Evolutionary conservation across 2,113 vertebrate species (phyloP).

Genomic region (Paramormyrops kingsleyae): DNA sequence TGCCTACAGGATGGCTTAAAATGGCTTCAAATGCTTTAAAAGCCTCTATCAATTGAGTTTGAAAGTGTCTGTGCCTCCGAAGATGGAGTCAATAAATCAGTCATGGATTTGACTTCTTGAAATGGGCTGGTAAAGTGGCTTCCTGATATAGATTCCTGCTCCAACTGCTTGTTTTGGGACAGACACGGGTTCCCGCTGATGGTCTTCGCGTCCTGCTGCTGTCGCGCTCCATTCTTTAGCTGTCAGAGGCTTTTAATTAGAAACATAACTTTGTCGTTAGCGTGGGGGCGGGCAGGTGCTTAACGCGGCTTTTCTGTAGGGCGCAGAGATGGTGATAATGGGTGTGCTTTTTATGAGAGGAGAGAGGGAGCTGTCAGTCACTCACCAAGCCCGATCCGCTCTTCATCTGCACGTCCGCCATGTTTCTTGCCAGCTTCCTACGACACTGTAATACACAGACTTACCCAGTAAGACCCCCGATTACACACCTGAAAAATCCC

Average conservation of each 20-base stretch:
- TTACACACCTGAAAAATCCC: background rate
- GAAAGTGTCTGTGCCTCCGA: background rate
- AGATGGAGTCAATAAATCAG: background rate
- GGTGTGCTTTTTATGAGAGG: background rate
- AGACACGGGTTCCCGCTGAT: background rate
- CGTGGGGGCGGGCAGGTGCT: background rate
- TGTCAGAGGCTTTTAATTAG: background rate
- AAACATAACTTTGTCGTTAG: background rate
- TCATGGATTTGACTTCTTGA: background rate
- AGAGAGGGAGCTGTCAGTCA: background rate
- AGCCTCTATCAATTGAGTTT: background rate
- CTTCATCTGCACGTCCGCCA: background rate
- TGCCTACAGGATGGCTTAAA: background rate
- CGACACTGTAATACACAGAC: background rate
- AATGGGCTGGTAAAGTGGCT: background rate
- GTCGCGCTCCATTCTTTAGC: background rate
- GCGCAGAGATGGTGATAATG: background rate
- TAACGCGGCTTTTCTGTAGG: background rate
- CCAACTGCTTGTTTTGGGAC: background rate
- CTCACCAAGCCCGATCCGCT: background rate
- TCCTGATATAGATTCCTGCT: background rate
- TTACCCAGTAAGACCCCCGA: background rate
- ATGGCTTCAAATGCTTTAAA: background rate
- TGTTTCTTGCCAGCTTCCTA: background rate
- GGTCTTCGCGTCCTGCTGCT: background rate